phyloP scores from a whole-genome alignment of 2,113 vertebrate genomes.

The Cephalopholis sonnerati region DNA sequence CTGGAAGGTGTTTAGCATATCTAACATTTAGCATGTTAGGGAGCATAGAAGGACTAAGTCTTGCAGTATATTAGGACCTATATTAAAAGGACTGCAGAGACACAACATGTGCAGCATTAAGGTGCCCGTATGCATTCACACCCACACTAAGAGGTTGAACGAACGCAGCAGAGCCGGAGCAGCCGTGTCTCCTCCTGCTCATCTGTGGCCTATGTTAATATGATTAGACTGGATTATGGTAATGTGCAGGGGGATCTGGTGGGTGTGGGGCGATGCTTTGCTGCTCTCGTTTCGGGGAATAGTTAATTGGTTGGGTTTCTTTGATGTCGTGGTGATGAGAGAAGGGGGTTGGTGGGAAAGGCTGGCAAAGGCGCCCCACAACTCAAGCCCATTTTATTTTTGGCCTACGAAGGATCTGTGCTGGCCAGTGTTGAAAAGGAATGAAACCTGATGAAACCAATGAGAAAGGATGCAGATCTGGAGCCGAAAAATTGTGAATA shows the following conservation, averaged over 20 bases:
- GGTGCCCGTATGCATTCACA: slow-evolving; percentile 27
- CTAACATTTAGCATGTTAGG: neutral
- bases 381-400: slow-evolving; percentile 70
- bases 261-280: slow-evolving; percentile 72
- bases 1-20: neutral
- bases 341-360: slow-evolving; percentile 63
- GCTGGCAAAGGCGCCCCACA: slow-evolving; percentile 54
- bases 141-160: slow-evolving; percentile 35
- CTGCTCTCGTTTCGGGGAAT: slow-evolving; percentile 81
- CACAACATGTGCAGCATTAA: slow-evolving; percentile 33
- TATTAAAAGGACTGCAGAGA: slow-evolving; percentile 19
- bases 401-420: slow-evolving; percentile 64
- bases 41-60: neutral
- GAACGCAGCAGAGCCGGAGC: slow-evolving; percentile 46
- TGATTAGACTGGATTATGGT: slow-evolving; percentile 87
- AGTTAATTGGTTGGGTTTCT: slow-evolving; percentile 84
- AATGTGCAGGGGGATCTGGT: slow-evolving; percentile 76
- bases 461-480: slow-evolving; percentile 36
- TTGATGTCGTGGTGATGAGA: slow-evolving; percentile 79
- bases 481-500: slow-evolving; percentile 25
- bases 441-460: slow-evolving; percentile 69
- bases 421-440: slow-evolving; percentile 56
- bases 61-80: neutral
- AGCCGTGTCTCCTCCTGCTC: slow-evolving; percentile 70
- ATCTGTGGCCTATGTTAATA: slow-evolving; percentile 80